These are phyloP conservation scores for Elmis aenea DNA, from an alignment of 2,888 invertebrate genomes.

Conservation along the genomic window DNA sequence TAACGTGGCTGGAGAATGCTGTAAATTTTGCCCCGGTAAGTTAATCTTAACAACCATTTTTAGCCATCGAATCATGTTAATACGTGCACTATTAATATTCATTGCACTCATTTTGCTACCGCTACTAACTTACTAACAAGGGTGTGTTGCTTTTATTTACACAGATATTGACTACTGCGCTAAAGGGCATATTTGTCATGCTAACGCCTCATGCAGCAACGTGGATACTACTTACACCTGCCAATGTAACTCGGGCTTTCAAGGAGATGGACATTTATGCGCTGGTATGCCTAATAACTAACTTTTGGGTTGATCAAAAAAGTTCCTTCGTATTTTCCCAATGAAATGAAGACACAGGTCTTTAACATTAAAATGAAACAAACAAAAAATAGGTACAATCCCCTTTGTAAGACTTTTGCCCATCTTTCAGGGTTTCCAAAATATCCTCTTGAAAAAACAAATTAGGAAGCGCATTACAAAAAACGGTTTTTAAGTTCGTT, in stretches of 20 bases:
- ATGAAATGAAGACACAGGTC: no score
- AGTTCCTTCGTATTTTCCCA: no score
- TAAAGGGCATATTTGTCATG: slow-evolving; percentile 82
- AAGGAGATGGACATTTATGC: slow-evolving; percentile 77
- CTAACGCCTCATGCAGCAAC: slow-evolving; percentile 87
- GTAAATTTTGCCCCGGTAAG: slow-evolving; percentile 83
- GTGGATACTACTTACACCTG: slow-evolving; percentile 86
- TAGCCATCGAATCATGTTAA: background rate
- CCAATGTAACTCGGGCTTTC: slow-evolving; percentile 85
- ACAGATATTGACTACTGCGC: slow-evolving; percentile 85
- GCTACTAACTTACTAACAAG: slow-evolving; percentile 9
- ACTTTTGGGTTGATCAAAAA: no score
- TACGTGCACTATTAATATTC: background rate
- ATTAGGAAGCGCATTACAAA: no score
- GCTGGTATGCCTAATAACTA: slow-evolving; percentile 65
- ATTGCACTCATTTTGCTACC: slow-evolving; percentile 2
- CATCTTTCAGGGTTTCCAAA: no score
- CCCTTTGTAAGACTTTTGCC: no score
- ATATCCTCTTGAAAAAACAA: no score
- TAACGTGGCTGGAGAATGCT: slow-evolving; percentile 80
- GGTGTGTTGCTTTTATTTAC: slow-evolving; percentile 17
- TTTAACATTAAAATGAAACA: no score
- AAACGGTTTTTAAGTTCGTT: no score
- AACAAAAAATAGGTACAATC: no score
- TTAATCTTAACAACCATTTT: background rate